Evolutionary conservation across 1,140 invertebrate genomes (phyloP).

Genomic region (Calliopsis andreniformis): DNA sequence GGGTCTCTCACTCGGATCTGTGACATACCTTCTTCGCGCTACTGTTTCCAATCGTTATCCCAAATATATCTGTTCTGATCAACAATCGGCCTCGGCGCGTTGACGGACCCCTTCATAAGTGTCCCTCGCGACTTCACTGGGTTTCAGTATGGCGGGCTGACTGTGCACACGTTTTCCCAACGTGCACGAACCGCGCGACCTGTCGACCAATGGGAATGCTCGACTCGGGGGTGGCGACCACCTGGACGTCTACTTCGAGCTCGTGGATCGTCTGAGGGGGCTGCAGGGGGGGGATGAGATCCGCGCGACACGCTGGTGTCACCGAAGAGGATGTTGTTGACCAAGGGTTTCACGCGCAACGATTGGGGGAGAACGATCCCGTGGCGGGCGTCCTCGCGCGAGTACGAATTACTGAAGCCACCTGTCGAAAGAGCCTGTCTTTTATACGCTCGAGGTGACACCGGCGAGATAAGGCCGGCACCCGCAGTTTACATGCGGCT

Average conservation of each 20-base stretch:
- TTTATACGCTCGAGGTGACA: constrained; percentile 67
- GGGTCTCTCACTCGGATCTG: too few species aligned
- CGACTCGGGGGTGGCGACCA: too few species aligned
- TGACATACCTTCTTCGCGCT: constrained; percentile 68
- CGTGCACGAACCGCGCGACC: constrained; percentile 8
- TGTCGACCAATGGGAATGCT: not conserved
- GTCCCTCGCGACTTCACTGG: constrained; percentile 57
- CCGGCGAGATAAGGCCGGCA: constrained; percentile 41
- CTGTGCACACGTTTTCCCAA: constrained; percentile 21
- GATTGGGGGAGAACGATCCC: not conserved
- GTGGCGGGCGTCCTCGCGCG: constrained; percentile 17
- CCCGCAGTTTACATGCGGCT: constrained; percentile 34
- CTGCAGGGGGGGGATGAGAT: too few species aligned
- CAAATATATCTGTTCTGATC: constrained; percentile 73
- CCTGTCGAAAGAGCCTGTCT: constrained; percentile 61
- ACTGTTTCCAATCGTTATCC: constrained; percentile 77
- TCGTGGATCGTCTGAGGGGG: too few species aligned
- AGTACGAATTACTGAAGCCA: constrained; percentile 65
- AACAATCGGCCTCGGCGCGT: constrained; percentile 66
- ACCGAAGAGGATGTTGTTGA: too few species aligned
- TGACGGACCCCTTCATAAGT: constrained; percentile 75
- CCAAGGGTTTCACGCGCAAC: constrained; percentile 1
- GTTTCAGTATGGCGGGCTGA: constrained; percentile 38
- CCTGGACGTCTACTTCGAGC: too few species aligned
- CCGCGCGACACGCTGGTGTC: too few species aligned